Conservation (phyloP, 1,140 invertebrate species). For the Hyles vespertilio region DNA sequence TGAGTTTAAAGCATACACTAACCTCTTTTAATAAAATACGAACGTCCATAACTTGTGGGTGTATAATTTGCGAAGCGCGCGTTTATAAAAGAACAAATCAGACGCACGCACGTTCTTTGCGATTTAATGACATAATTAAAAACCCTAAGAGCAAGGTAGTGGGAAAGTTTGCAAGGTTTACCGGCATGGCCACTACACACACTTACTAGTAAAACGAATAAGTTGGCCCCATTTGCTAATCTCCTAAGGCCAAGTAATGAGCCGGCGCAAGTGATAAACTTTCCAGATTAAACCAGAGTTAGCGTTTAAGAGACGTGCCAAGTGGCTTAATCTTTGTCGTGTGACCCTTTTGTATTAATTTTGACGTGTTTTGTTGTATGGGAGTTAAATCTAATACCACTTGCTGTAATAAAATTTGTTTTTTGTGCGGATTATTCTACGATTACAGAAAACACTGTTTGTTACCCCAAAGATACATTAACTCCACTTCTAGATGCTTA, state of each 20-base stretch:
- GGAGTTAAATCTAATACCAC: too few relatives aligned
- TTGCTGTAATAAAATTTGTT: too few relatives aligned
- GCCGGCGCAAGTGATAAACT: slow-evolving; percentile 47
- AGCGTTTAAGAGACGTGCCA: slow-evolving; percentile 10
- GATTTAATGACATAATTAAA: slow-evolving; percentile 69
- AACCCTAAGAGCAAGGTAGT: slow-evolving; percentile 45
- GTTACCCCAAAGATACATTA: too few relatives aligned
- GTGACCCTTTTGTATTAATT: slow-evolving; percentile 4
- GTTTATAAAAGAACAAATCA: slow-evolving; percentile 51
- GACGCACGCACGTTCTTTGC: slow-evolving; percentile 45
- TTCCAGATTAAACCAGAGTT: slow-evolving; percentile 16
- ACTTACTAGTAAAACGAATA: slow-evolving; percentile 49
- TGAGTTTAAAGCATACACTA: too few relatives aligned
- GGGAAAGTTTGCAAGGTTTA: slow-evolving; percentile 41
- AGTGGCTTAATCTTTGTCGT: slow-evolving; percentile 9
- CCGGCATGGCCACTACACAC: slow-evolving; percentile 39
- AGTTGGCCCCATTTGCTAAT: slow-evolving; percentile 54
- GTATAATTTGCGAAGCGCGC: too few relatives aligned
- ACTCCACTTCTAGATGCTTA: too few relatives aligned
- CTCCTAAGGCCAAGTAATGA: slow-evolving; percentile 52
- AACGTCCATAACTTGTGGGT: too few relatives aligned
- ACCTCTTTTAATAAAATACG: too few relatives aligned
- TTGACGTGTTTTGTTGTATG: neutral
- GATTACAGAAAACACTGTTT: too few relatives aligned
- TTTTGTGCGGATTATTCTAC: too few relatives aligned